Evolutionary conservation across 2,113 vertebrate genomes (phyloP).

Genomic region (Leiothrix lutea): DNA sequence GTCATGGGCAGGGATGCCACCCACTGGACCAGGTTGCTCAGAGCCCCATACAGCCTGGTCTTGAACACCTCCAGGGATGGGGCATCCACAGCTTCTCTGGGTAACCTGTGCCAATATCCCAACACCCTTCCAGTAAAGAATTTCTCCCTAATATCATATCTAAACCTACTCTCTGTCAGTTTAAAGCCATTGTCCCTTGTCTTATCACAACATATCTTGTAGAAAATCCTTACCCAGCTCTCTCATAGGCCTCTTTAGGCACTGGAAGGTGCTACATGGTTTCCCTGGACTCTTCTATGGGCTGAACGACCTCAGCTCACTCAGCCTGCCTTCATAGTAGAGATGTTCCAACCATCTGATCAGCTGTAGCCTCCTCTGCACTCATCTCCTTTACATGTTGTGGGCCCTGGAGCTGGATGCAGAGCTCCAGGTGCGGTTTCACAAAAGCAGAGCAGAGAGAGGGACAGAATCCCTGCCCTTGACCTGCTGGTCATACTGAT

Average conservation of each 20-base stretch:
- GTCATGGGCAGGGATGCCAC: background rate
- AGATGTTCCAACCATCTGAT: background rate
- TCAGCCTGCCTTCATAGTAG: background rate
- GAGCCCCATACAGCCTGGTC: background rate
- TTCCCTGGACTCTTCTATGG: background rate
- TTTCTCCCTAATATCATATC: background rate
- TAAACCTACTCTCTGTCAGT: background rate
- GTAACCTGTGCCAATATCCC: background rate
- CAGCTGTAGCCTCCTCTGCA: background rate
- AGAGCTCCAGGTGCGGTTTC: background rate
- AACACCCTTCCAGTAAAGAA: background rate
- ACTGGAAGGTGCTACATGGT: background rate
- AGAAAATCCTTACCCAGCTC: background rate
- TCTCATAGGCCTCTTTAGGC: background rate
- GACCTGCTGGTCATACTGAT: background rate
- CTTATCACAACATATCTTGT: background rate
- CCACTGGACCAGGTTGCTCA: background rate
- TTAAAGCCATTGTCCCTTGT: background rate
- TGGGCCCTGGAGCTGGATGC: background rate
- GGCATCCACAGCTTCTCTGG: background rate
- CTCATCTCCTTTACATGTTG: fast-evolving
- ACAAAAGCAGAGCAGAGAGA: background rate
- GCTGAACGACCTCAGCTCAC: background rate
- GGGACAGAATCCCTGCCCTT: background rate
- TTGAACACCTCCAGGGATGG: background rate